Percentiles rank a stretch among this genome's conserved stretches.
phyloP scores from a whole-genome alignment of 1,140 invertebrate genomes.

The Bombus vancouverensis region DNA sequence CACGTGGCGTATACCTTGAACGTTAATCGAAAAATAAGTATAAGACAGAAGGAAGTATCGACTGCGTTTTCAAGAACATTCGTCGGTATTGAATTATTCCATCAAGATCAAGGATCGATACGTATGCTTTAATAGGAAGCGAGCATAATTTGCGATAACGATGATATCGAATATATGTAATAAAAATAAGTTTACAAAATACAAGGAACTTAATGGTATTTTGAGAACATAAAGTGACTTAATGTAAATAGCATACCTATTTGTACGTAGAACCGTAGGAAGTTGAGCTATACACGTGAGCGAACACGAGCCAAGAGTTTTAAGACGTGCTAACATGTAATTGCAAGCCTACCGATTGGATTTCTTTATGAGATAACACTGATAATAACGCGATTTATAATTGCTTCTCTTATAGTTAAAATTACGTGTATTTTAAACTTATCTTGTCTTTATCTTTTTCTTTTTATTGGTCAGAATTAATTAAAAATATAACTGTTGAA shows the following conservation, averaged over 20 bases:
- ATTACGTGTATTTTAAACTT: not conserved
- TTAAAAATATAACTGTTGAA: not conserved
- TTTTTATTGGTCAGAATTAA: not conserved
- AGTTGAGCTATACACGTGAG: not conserved
- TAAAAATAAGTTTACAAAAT: not conserved
- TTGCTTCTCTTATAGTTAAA: not conserved
- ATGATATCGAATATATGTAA: not conserved
- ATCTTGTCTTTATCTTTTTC: not conserved
- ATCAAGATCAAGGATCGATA: slow-evolving; percentile 33
- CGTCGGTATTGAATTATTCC: slow-evolving; percentile 22
- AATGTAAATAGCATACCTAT: slow-evolving; percentile 10
- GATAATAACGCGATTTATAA: not conserved
- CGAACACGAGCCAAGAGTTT: slow-evolving; percentile 3
- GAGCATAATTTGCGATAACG: not conserved
- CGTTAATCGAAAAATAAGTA: slow-evolving; percentile 9
- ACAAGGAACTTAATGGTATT: not conserved
- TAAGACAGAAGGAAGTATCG: slow-evolving; percentile 4
- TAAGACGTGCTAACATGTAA: slow-evolving; percentile 15
- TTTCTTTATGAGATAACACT: not conserved
- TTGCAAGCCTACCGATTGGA: slow-evolving; percentile 9
- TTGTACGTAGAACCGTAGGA: slow-evolving; percentile 31
- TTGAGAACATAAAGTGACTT: no score
- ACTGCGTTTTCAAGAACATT: slow-evolving; percentile 34
- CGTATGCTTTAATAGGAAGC: not conserved
- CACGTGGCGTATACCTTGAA: not conserved